These are phyloP conservation scores for Barnardius zonarius DNA, from an alignment of 2,113 vertebrate genomes.

Conservation along the genomic window DNA sequence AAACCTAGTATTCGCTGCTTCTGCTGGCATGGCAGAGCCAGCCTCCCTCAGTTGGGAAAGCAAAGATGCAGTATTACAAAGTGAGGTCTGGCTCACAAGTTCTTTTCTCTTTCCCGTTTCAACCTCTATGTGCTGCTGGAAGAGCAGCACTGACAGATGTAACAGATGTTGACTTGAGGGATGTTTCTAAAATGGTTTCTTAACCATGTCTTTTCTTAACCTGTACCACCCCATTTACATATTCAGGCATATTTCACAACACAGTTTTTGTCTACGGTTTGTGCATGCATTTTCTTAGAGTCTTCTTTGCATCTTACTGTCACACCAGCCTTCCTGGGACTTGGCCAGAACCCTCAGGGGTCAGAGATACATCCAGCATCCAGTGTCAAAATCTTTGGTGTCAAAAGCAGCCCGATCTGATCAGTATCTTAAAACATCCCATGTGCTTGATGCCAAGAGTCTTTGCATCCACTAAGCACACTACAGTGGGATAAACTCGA, in stretches of 20 bases:
- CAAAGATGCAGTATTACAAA: neutral
- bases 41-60: neutral
- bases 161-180: neutral
- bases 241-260: neutral
- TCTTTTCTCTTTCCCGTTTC: neutral
- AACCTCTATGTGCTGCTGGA: neutral
- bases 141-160: neutral
- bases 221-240: neutral
- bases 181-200: neutral
- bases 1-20: neutral
- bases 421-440: neutral
- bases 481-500: neutral
- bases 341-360: neutral
- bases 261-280: neutral
- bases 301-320: neutral
- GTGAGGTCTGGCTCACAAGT: neutral
- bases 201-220: neutral
- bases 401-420: neutral
- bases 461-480: neutral
- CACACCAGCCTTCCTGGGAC: neutral
- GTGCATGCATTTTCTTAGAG: neutral
- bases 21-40: rapidly evolving
- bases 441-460: neutral
- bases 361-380: neutral
- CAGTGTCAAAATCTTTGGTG: neutral